A percentile compares a stretch with the other conserved stretches of the same genome.
Conservation (phyloP, 1,140 invertebrate species). For the Macrobrachium rosenbergii region DNA sequence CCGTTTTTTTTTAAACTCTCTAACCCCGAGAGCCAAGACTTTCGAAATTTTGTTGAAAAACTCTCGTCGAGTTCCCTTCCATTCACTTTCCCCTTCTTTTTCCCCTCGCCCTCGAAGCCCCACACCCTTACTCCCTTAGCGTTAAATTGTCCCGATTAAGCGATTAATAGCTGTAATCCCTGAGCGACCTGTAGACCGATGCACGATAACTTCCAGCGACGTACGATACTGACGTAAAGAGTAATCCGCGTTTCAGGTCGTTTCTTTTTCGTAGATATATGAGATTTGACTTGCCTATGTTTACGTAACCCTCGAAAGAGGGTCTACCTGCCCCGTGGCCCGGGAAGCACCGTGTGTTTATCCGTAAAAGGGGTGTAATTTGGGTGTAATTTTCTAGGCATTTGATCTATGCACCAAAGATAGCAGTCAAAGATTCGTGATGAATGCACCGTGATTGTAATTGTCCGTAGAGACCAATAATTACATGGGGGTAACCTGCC, state of each 20-base stretch:
- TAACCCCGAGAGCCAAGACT: too few species aligned
- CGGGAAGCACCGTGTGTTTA: not conserved
- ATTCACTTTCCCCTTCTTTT: not conserved
- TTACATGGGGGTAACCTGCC: not conserved
- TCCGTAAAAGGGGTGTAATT: not conserved
- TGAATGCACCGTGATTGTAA: slow-evolving; percentile 53
- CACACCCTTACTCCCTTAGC: slow-evolving; percentile 3
- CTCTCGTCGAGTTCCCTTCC: not conserved
- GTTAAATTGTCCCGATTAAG: slow-evolving; percentile 51
- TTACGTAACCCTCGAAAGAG: not conserved
- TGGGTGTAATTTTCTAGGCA: slow-evolving; percentile 33
- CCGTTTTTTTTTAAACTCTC: too few species aligned
- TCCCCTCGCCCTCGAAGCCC: not conserved
- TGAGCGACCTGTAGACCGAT: slow-evolving; percentile 9
- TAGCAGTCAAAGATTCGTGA: slow-evolving; percentile 45
- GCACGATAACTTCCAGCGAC: not conserved
- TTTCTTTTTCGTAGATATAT: too few species aligned
- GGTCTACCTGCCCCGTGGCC: not conserved
- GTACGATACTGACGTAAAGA: not conserved
- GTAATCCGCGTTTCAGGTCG: too few species aligned
- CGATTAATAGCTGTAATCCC: slow-evolving; percentile 53
- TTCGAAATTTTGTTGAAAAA: not conserved
- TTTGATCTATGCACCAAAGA: slow-evolving; percentile 51
- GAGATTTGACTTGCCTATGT: not conserved
- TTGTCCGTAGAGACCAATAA: slow-evolving; percentile 36